Evolutionary conservation across 2,888 invertebrate species (phyloP).

Genomic region (Dioctria linearis): DNA sequence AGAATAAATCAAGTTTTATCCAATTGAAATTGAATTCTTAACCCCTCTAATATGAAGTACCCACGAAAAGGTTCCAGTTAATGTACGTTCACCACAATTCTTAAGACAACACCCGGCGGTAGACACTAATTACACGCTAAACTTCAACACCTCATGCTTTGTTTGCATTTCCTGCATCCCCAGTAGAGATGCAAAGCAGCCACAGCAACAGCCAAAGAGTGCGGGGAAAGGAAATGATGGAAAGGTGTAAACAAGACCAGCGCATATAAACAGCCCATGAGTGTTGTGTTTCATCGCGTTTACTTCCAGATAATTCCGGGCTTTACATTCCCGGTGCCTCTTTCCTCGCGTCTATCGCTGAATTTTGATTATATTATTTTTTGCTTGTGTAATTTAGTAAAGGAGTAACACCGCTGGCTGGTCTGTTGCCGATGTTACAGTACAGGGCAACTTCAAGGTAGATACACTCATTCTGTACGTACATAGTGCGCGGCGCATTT

Average conservation of each 20-base stretch:
- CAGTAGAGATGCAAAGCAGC: conserved; percentile 3
- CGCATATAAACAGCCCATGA: conserved; percentile 26
- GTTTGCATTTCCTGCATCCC: conserved; percentile 24
- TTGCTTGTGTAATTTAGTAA: conserved; percentile 15
- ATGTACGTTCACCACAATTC: conserved; percentile 2
- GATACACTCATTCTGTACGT: not conserved
- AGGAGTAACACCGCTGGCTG: conserved; percentile 16
- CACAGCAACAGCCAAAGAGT: conserved; percentile 10
- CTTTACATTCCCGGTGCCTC: not conserved
- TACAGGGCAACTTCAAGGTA: conserved; percentile 3
- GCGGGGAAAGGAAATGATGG: not conserved
- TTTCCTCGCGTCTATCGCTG: not conserved
- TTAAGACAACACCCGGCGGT: conserved; percentile 28
- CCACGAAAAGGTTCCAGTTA: conserved; percentile 5
- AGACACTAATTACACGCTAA: conserved; percentile 50
- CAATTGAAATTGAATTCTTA: conserved; percentile 37
- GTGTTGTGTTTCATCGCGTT: conserved; percentile 43
- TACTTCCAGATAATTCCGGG: conserved; percentile 33
- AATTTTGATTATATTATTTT: conserved; percentile 29
- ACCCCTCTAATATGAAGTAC: conserved; percentile 12
- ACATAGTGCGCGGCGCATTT: not conserved
- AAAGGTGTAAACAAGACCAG: conserved; percentile 31
- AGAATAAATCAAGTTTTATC: conserved; percentile 34
- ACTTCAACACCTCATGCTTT: conserved; percentile 47
- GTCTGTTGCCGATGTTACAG: not conserved